Percentiles rank a stretch among this genome's conserved stretches.
These are phyloP conservation scores for Capitulum mitella DNA, from an alignment of 2,888 invertebrate genomes.

Conservation along the genomic window DNA sequence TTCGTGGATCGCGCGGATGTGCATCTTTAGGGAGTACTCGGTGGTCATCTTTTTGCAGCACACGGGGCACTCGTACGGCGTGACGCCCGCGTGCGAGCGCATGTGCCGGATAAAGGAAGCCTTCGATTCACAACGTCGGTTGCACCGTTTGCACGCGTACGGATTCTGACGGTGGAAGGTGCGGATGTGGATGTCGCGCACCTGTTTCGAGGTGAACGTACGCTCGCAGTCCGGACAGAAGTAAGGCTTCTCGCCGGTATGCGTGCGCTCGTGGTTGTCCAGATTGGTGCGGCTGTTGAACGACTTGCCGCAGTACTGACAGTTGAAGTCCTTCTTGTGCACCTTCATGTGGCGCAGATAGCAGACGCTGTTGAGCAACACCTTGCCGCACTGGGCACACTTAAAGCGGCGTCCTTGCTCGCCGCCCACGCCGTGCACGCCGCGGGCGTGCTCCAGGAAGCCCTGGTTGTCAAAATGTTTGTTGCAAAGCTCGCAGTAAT, in stretches of 20 bases:
- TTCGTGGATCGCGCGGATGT: slow-evolving; percentile 15
- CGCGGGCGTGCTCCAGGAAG: slow-evolving; percentile 23
- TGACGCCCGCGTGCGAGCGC: slow-evolving; percentile 3
- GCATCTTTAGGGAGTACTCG: slow-evolving; percentile 19
- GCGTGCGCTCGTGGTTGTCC: slow-evolving; percentile 29
- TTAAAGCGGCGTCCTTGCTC: background rate
- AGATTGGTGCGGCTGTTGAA: slow-evolving; percentile 28
- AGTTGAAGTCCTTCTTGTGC: slow-evolving; percentile 24
- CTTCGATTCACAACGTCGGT: slow-evolving; percentile 17
- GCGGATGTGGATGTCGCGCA: slow-evolving; percentile 14
- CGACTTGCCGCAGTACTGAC: slow-evolving; percentile 25
- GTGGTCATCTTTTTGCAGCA: slow-evolving; percentile 26
- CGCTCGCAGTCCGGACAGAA: slow-evolving; percentile 27
- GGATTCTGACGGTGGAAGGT: slow-evolving; percentile 19
- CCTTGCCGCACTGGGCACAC: slow-evolving; percentile 11
- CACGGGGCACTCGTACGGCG: slow-evolving; percentile 13
- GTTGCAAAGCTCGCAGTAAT: slow-evolving; percentile 8
- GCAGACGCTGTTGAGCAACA: background rate
- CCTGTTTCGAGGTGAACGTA: slow-evolving; percentile 10
- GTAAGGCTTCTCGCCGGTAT: slow-evolving; percentile 31
- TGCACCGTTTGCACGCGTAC: slow-evolving; percentile 6
- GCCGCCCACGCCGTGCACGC: slow-evolving; percentile 9
- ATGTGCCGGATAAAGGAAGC: slow-evolving; percentile 14
- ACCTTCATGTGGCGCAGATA: background rate
- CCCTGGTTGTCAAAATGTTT: slow-evolving; percentile 18